Percentiles rank a stretch among this genome's conserved stretches.
These are phyloP conservation scores for Eurois occulta DNA, from an alignment of 2,888 invertebrate species.

Conservation along the genomic window DNA sequence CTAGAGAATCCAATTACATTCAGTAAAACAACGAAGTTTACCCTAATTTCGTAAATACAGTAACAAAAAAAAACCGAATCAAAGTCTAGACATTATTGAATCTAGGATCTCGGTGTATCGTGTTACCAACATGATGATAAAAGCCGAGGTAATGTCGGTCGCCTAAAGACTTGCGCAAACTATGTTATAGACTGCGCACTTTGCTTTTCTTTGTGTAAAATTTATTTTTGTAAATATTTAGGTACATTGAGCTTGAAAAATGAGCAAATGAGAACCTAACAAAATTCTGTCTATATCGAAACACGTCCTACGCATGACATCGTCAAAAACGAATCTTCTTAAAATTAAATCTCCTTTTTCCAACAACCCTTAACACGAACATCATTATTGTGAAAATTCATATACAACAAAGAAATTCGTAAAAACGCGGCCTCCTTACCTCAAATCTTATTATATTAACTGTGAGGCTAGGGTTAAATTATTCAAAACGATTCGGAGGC, in stretches of 20 bases:
- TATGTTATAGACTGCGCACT: not conserved
- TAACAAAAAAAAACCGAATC: conserved; percentile 41
- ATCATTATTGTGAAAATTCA: conserved; percentile 11
- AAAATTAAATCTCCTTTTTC: not conserved
- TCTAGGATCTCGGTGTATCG: conserved; percentile 38
- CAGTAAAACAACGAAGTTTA: conserved; percentile 5
- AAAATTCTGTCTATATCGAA: not conserved
- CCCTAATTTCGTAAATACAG: conserved; percentile 24
- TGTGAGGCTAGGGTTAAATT: conserved; percentile 49
- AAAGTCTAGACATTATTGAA: conserved; percentile 62
- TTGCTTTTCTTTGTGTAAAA: not conserved
- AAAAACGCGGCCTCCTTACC: conserved; percentile 3
- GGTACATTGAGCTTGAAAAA: not conserved
- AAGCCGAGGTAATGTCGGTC: conserved; percentile 29
- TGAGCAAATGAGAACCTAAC: not conserved
- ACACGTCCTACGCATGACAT: not conserved
- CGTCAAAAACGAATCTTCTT: not conserved
- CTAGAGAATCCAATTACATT: not conserved
- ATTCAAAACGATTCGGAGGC: conserved; percentile 52
- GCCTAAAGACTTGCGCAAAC: conserved; percentile 6
- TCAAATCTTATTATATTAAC: conserved; percentile 47
- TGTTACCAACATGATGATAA: conserved; percentile 24
- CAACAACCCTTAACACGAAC: not conserved
- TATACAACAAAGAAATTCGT: conserved; percentile 16
- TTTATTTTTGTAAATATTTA: not conserved